Evolutionary conservation across 2,113 vertebrate genomes (phyloP).

Genomic region (Menidia beryllina): DNA sequence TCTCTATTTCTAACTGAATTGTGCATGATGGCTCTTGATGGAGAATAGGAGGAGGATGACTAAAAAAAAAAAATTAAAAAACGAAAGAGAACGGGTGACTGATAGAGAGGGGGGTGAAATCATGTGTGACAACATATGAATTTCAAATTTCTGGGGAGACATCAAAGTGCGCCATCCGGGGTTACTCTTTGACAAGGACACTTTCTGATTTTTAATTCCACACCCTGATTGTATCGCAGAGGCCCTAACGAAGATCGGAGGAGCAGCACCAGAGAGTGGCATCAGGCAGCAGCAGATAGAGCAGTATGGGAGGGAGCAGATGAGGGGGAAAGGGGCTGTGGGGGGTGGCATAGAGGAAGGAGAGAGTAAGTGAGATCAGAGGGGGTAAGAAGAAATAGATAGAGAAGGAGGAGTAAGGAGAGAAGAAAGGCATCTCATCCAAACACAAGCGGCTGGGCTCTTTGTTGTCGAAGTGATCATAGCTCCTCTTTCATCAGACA

Average conservation of each 20-base stretch:
- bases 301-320: conserved; percentile 44
- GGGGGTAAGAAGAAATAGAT: conserved; percentile 76
- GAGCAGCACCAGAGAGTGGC: conserved; percentile 69
- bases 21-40: conserved; percentile 78
- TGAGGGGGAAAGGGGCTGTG: conserved; percentile 1
- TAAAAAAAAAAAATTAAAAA: conserved; percentile 41
- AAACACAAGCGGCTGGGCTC: conserved; percentile 78
- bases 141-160: conserved; percentile 85
- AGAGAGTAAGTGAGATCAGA: conserved; percentile 78
- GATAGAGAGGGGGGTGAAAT: conserved; percentile 74
- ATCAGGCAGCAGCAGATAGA: conserved; percentile 76
- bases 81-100: conserved; percentile 34
- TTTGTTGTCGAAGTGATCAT: conserved; percentile 86
- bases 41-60: conserved; percentile 54
- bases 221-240: conserved; percentile 84
- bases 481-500: conserved; percentile 84
- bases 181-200: conserved; percentile 83
- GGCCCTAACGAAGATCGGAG: conserved; percentile 81
- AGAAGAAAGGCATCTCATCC: conserved; percentile 83
- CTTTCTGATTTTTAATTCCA: conserved; percentile 86
- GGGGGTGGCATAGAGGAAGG: conserved; percentile 50
- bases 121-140: conserved; percentile 88
- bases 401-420: conserved; percentile 75
- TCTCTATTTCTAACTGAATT: conserved; percentile 74
- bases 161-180: conserved; percentile 84